phyloP scores from a whole-genome alignment of 2,888 invertebrate genomes.

The Orchestes rusci region DNA sequence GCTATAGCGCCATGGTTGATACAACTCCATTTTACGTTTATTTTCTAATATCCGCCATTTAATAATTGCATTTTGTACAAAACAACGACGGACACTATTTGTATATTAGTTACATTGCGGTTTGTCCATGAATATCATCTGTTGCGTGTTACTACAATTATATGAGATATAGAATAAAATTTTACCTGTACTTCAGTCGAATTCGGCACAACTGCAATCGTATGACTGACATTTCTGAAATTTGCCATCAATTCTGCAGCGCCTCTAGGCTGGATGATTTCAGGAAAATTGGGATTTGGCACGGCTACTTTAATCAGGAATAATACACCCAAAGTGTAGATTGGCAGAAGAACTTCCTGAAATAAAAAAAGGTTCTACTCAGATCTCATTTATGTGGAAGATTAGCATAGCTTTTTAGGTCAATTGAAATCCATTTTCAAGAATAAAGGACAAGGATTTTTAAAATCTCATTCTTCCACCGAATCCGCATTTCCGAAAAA shows the following conservation, averaged over 20 bases:
- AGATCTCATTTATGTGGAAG: too few species aligned
- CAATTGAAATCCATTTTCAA: not conserved
- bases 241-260: slow-evolving; percentile 50
- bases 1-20: too few species aligned
- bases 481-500: too few species aligned
- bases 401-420: not conserved
- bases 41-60: too few species aligned
- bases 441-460: too few species aligned
- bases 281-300: slow-evolving; percentile 70
- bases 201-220: slow-evolving; percentile 63
- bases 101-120: too few species aligned
- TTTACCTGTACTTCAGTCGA: slow-evolving; percentile 48
- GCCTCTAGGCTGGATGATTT: slow-evolving; percentile 56
- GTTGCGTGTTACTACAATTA: too few species aligned
- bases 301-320: slow-evolving; percentile 66
- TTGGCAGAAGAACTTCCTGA: slow-evolving; percentile 71
- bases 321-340: slow-evolving; percentile 68
- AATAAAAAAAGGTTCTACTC: slow-evolving; percentile 28
- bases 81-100: too few species aligned
- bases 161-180: not conserved
- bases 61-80: too few species aligned
- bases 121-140: too few species aligned
- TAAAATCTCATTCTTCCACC: too few species aligned
- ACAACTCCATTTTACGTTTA: too few species aligned
- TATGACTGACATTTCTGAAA: slow-evolving; percentile 53